A percentile compares a stretch with the other conserved stretches of the same genome.
Evolutionary conservation across 2,888 invertebrate species (phyloP).

Genomic region (Actias luna): DNA sequence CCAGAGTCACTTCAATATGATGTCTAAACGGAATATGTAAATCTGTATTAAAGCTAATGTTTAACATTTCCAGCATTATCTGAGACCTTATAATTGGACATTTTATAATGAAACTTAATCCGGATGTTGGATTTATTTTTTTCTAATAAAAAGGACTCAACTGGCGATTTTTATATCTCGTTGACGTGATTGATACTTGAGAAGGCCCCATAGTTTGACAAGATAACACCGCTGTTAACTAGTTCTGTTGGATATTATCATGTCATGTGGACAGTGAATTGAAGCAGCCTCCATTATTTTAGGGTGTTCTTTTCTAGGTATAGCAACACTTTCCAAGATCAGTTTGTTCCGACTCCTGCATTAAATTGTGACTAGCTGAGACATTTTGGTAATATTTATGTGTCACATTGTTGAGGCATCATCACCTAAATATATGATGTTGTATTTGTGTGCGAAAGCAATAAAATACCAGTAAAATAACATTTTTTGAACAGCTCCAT

Average conservation of each 20-base stretch:
- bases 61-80: constrained; percentile 80
- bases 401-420: constrained; percentile 74
- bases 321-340: constrained; percentile 65
- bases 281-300: constrained; percentile 65
- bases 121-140: constrained; percentile 76
- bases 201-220: constrained; percentile 54
- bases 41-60: constrained; percentile 79
- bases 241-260: constrained; percentile 41
- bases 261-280: constrained; percentile 39
- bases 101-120: constrained; percentile 70
- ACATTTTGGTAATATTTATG: constrained; percentile 70
- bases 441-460: constrained; percentile 76
- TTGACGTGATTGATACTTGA: constrained; percentile 55
- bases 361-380: constrained; percentile 69
- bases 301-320: constrained; percentile 82
- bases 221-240: constrained; percentile 46
- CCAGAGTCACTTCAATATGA: constrained; percentile 66
- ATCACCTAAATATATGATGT: constrained; percentile 74
- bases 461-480: constrained; percentile 75
- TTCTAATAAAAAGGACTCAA: constrained; percentile 70
- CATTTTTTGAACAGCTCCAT: constrained; percentile 79
- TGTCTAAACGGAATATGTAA: constrained; percentile 61
- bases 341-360: constrained; percentile 57
- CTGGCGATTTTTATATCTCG: constrained; percentile 64
- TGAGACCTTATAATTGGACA: constrained; percentile 74